These are phyloP conservation scores for Petrolisthes manimaculis DNA, from an alignment of 2,888 invertebrate species.

Conservation along the genomic window DNA sequence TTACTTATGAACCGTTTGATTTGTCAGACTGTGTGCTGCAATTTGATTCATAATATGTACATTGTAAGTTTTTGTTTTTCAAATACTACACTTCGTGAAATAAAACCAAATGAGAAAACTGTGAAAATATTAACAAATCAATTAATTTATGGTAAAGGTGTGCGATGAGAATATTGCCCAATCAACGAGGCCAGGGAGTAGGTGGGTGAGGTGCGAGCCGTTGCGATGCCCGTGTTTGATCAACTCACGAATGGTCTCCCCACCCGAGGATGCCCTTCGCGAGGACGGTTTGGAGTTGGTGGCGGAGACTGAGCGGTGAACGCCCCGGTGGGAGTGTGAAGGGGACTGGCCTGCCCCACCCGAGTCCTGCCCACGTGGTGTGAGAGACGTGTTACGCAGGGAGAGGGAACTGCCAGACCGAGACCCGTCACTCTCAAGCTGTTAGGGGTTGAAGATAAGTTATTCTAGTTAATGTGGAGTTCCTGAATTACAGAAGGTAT, in stretches of 20 bases:
- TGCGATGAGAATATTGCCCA: too few species aligned
- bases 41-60: too few species aligned
- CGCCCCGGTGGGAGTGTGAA: slow-evolving; percentile 83
- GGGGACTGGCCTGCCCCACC: slow-evolving; percentile 79
- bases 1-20: too few species aligned
- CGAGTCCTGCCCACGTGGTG: slow-evolving; percentile 67
- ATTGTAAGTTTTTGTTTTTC: too few species aligned
- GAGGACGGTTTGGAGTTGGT: slow-evolving; percentile 83
- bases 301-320: slow-evolving; percentile 94
- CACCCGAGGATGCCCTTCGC: slow-evolving; percentile 80
- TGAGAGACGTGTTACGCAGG: slow-evolving; percentile 83
- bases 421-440: slow-evolving; percentile 97
- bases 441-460: not conserved
- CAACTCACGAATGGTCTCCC: slow-evolving; percentile 77
- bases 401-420: slow-evolving; percentile 95
- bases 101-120: not conserved
- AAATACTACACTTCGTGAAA: too few species aligned
- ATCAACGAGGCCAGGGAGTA: not conserved
- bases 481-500: too few species aligned
- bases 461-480: too few species aligned
- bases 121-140: too few species aligned
- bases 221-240: slow-evolving; percentile 54
- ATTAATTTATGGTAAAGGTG: too few species aligned
- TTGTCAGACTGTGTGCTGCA: too few species aligned
- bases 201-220: slow-evolving; percentile 45